These are phyloP conservation scores for Kuschelorhynchus macadamiae DNA, from an alignment of 2,888 invertebrate genomes.

Conservation along the genomic window DNA sequence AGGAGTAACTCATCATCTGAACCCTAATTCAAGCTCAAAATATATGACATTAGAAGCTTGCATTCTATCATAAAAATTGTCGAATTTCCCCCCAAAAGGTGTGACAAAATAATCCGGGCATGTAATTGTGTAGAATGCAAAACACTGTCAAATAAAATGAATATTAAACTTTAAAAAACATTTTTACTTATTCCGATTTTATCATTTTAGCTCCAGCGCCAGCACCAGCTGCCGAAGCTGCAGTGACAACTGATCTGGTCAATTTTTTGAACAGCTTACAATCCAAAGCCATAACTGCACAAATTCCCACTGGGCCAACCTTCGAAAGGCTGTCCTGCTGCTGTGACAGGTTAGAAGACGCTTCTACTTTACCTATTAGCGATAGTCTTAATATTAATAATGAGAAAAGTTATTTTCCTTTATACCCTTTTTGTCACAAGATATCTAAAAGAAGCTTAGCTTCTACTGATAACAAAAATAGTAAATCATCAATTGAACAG, in stretches of 20 bases:
- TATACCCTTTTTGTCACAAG: neutral
- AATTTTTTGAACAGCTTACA: neutral
- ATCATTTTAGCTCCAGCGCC: slow-evolving; percentile 8
- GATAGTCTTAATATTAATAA: neutral
- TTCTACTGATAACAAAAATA: neutral
- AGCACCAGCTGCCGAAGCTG: neutral
- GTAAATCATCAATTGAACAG: too few species aligned
- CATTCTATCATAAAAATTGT: too few species aligned
- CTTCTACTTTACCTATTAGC: neutral
- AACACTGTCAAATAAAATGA: too few species aligned
- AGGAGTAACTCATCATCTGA: too few species aligned
- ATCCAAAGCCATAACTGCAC: neutral
- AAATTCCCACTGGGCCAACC: neutral
- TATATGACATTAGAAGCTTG: too few species aligned
- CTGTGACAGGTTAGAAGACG: neutral
- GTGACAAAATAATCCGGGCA: too few species aligned
- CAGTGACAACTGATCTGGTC: neutral
- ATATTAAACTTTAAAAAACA: too few species aligned
- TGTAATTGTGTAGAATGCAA: too few species aligned
- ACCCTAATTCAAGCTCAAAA: too few species aligned
- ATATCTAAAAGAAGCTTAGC: slow-evolving; percentile 6
- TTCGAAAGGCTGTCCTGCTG: neutral
- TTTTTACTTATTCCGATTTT: too few species aligned
- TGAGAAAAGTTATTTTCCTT: slow-evolving; percentile 2
- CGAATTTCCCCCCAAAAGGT: too few species aligned